Conservation (phyloP, 2,888 invertebrate genomes). For the Meteorus cinctellus region DNA sequence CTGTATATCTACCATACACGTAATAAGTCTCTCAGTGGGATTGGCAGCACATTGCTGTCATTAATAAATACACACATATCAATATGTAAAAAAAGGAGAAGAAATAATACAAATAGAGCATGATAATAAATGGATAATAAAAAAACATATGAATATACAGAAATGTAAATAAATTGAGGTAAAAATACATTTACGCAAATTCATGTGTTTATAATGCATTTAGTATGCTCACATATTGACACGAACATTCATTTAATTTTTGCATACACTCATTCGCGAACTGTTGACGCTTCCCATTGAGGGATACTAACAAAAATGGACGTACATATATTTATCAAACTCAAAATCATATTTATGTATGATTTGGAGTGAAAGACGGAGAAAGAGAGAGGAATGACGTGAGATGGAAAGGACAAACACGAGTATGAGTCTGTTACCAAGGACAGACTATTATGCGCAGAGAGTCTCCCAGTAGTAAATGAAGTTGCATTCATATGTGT, state of each 20-base stretch:
- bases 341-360: neutral
- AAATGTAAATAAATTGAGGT: neutral
- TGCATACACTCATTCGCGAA: neutral
- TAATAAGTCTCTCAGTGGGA: too few species aligned
- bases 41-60: too few species aligned
- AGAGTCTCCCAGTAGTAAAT: slow-evolving; percentile 36
- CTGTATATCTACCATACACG: too few species aligned
- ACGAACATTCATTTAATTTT: neutral
- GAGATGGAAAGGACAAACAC: slow-evolving; percentile 25
- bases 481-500: slow-evolving; percentile 40
- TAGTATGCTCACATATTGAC: neutral
- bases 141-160: neutral
- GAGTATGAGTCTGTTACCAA: slow-evolving; percentile 36
- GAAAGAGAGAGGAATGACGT: slow-evolving; percentile 25
- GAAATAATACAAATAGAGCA: too few species aligned
- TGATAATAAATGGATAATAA: neutral
- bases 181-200: neutral
- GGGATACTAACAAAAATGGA: neutral
- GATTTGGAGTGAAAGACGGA: slow-evolving; percentile 9
- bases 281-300: neutral
- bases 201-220: neutral
- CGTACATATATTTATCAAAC: neutral
- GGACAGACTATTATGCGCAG: slow-evolving; percentile 40
- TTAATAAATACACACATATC: too few species aligned
- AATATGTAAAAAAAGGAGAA: too few species aligned